Percentiles rank a stretch among this genome's conserved stretches.
These are phyloP conservation scores for Anoplolepis gracilipes DNA, from an alignment of 1,140 invertebrate species.

Conservation along the genomic window DNA sequence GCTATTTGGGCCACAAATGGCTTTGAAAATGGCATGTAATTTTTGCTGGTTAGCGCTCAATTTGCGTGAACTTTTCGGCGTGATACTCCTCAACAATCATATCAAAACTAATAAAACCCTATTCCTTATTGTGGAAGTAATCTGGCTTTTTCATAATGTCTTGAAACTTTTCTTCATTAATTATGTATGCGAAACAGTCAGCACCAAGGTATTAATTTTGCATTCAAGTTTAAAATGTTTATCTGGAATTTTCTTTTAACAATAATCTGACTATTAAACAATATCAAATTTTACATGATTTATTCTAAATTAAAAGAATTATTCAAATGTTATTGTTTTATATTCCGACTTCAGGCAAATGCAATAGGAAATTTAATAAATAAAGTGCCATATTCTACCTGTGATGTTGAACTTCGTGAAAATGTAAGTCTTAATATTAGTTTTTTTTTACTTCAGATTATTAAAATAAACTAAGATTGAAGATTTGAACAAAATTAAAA, in stretches of 20 bases:
- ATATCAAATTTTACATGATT: background rate
- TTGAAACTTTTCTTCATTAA: conserved; percentile 21
- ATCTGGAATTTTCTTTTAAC: too few species aligned
- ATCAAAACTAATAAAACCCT: background rate
- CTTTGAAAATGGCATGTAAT: conserved; percentile 11
- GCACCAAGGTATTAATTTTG: too few species aligned
- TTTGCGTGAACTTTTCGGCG: background rate
- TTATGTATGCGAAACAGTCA: background rate
- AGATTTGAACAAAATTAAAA: too few species aligned
- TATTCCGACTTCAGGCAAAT: too few species aligned
- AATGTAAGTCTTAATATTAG: too few species aligned
- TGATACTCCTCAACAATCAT: background rate
- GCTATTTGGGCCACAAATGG: conserved; percentile 16
- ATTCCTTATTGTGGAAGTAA: background rate
- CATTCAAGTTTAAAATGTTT: too few species aligned
- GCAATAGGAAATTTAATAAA: too few species aligned
- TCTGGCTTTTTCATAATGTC: background rate
- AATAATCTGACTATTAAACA: background rate
- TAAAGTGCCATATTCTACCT: too few species aligned
- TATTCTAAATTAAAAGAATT: background rate
- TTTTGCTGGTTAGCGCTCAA: background rate
- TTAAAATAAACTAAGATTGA: too few species aligned
- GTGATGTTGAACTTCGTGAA: too few species aligned
- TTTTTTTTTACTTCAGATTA: too few species aligned
- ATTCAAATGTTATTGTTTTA: too few species aligned